Conservation (phyloP, 2,797 vertebrate species). For the Glossophaga mutica region DNA sequence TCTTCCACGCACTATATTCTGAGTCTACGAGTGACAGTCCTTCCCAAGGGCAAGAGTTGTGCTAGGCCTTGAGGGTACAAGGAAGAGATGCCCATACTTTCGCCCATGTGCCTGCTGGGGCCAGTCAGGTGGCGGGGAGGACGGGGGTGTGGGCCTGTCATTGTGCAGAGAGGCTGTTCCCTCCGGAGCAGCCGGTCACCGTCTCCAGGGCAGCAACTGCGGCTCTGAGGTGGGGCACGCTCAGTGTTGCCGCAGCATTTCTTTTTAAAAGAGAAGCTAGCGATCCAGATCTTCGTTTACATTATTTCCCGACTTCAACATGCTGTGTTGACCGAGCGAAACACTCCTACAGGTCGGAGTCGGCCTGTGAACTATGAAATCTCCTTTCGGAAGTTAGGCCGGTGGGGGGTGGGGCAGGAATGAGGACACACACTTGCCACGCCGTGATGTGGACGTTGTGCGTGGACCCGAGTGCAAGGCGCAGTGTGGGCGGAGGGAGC, state of each 20-base stretch:
- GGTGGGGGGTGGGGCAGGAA: not conserved
- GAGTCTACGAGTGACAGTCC: not conserved
- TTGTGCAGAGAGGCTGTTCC: no score
- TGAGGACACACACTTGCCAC: not conserved
- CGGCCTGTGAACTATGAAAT: not conserved
- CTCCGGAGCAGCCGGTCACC: not conserved
- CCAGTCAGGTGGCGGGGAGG: not conserved
- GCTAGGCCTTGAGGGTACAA: not conserved
- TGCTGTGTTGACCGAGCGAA: not conserved
- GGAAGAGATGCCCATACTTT: not conserved
- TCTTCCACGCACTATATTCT: not conserved
- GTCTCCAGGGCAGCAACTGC: not conserved
- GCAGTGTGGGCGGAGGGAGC: not conserved
- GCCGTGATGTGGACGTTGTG: not conserved
- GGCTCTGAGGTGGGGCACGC: not conserved
- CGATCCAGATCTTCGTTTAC: not conserved
- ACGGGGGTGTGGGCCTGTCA: not conserved
- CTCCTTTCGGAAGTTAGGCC: not conserved
- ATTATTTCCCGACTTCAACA: not conserved
- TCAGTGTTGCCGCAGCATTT: not conserved
- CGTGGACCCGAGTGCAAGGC: not conserved
- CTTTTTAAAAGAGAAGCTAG: not conserved
- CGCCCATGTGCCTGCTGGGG: not conserved
- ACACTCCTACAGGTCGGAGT: not conserved
- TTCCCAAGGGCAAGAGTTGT: not conserved